phyloP scores from a whole-genome alignment of 2,113 vertebrate species.

The Ciconia boyciana region DNA sequence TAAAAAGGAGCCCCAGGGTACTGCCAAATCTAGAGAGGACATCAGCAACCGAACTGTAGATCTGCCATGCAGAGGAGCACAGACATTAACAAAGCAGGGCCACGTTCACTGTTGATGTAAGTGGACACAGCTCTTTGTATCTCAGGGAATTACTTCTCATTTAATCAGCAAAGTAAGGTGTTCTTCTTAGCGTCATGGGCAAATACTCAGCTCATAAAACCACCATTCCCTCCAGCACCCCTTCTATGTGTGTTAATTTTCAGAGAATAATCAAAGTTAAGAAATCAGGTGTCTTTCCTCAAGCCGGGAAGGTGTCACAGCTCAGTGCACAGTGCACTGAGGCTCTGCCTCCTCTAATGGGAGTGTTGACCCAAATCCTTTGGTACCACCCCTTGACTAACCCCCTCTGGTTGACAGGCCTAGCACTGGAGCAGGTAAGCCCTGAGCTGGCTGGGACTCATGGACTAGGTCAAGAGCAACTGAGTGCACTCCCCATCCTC shows the following conservation, averaged over 20 bases:
- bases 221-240: not conserved
- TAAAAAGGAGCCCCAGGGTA: not conserved
- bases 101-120: accelerated
- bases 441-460: not conserved
- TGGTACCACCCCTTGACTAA: not conserved
- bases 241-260: not conserved
- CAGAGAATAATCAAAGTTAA: not conserved
- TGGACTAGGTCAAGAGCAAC: not conserved
- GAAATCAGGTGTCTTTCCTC: not conserved
- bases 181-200: not conserved
- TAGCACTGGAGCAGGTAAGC: not conserved
- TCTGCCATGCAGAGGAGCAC: not conserved
- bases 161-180: not conserved
- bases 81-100: not conserved
- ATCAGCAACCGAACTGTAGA: not conserved
- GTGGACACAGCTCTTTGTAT: not conserved
- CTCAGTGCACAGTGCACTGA: too few species aligned
- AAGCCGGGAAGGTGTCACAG: not conserved
- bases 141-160: not conserved
- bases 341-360: not conserved
- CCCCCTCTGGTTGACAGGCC: not conserved
- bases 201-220: not conserved
- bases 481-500: not conserved
- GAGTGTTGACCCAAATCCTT: not conserved
- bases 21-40: not conserved